Conservation (phyloP, 2,113 vertebrate species). For the Centropus bengalensis region DNA sequence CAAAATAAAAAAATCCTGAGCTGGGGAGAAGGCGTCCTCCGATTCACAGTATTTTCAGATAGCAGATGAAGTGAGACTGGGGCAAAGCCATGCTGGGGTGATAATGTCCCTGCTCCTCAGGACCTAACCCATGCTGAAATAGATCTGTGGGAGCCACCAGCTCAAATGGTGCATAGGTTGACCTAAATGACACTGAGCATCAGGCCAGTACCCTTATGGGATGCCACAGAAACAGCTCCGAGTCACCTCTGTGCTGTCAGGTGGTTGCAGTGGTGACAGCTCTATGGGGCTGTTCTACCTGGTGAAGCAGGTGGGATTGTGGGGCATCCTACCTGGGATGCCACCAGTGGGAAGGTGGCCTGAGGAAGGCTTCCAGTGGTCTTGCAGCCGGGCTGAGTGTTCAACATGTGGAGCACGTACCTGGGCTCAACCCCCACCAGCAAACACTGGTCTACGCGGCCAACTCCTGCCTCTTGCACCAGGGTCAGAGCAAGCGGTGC, state of each 20-base stretch:
- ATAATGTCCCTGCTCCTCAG: not conserved
- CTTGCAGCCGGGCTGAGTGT: fast-evolving
- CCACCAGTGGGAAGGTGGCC: not conserved
- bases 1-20: not conserved
- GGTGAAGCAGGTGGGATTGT: fast-evolving
- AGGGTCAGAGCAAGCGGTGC: not conserved
- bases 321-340: not conserved
- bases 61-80: fast-evolving
- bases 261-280: not conserved
- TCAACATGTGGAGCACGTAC: not conserved
- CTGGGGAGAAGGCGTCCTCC: not conserved
- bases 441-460: fast-evolving
- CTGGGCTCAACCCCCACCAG: not conserved
- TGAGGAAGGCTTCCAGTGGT: not conserved
- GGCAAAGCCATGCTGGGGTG: not conserved
- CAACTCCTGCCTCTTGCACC: not conserved
- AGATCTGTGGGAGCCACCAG: not conserved
- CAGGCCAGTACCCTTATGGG: not conserved
- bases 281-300: not conserved
- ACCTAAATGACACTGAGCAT: not conserved
- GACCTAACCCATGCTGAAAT: not conserved
- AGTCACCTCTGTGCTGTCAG: not conserved
- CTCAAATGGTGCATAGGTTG: not conserved
- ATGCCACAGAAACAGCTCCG: not conserved
- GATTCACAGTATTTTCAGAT: not conserved